phyloP scores from a whole-genome alignment of 2,113 vertebrate genomes.

The Nothobranchius furzeri region DNA sequence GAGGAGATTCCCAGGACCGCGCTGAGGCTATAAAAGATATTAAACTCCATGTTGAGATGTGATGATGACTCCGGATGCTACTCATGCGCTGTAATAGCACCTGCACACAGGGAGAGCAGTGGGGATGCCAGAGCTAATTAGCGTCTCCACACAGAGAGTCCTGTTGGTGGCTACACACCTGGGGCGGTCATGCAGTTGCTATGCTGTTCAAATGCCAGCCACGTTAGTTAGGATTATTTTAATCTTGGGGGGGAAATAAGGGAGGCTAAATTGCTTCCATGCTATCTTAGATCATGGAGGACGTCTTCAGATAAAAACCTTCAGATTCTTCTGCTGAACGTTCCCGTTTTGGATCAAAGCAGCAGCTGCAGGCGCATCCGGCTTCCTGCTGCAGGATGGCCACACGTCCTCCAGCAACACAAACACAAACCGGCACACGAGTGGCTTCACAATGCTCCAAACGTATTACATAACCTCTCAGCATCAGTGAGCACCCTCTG shows the following conservation, averaged over 20 bases:
- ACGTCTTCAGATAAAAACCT: too few species aligned
- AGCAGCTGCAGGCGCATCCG: constrained; percentile 57
- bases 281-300: neutral
- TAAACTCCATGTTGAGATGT: constrained; percentile 38
- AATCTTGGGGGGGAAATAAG: constrained; percentile 5
- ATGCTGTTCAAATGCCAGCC: constrained; percentile 45
- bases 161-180: constrained; percentile 45
- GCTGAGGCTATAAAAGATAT: constrained; percentile 41
- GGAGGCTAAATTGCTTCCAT: neutral
- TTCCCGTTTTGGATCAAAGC: constrained; percentile 38
- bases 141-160: constrained; percentile 40
- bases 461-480: constrained; percentile 69
- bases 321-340: neutral
- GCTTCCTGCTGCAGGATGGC: constrained; percentile 26
- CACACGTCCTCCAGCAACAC: constrained; percentile 20
- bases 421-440: constrained; percentile 14
- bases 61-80: constrained; percentile 52
- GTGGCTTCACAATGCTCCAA: constrained; percentile 43
- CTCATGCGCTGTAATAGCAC: constrained; percentile 38
- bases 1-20: constrained; percentile 25
- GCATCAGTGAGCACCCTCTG: constrained; percentile 63
- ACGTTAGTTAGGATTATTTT: constrained; percentile 30
- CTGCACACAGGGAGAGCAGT: constrained; percentile 46
- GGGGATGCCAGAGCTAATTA: constrained; percentile 60
- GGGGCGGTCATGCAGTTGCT: constrained; percentile 25